Percentiles rank a stretch among this genome's conserved stretches.
Evolutionary conservation across 1,140 invertebrate genomes (phyloP).

Genomic region (Lasioglossum baleicum): DNA sequence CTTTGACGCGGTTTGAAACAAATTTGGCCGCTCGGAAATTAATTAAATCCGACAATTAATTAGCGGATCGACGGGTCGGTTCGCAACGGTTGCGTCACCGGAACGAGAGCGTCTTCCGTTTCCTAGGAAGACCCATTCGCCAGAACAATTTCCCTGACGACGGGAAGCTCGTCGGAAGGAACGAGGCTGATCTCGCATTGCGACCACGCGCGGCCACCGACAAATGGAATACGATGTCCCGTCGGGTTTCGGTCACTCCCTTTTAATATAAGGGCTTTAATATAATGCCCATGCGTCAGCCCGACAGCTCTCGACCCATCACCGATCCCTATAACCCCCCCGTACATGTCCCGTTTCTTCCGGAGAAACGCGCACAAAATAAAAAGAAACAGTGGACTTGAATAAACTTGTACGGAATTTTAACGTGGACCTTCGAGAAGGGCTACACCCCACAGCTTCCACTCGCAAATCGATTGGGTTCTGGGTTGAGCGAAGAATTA

Average conservation of each 20-base stretch:
- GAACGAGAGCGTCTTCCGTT: background rate
- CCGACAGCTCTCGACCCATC: background rate
- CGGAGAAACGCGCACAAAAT: too few relatives aligned
- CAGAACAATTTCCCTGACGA: background rate
- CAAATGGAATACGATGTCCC: conserved; percentile 1
- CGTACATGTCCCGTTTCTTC: too few relatives aligned
- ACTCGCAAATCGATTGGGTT: too few relatives aligned
- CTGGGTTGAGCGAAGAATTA: too few relatives aligned
- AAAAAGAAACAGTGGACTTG: too few relatives aligned
- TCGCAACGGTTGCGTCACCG: background rate
- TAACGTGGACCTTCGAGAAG: too few relatives aligned
- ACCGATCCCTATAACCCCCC: background rate
- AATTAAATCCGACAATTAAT: background rate
- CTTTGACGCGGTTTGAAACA: background rate
- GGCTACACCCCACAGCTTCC: too few relatives aligned
- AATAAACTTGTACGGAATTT: too few relatives aligned
- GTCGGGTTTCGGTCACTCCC: too few relatives aligned
- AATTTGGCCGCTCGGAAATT: background rate
- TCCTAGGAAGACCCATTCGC: background rate
- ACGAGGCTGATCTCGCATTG: background rate
- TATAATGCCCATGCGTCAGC: background rate
- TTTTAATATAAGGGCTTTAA: background rate
- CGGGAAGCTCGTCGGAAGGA: too few relatives aligned
- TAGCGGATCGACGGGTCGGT: background rate
- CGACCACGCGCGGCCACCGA: background rate